Base-by-base conservation (phyloP, 2,888 invertebrate species). In the Cryptus armator region DNA sequence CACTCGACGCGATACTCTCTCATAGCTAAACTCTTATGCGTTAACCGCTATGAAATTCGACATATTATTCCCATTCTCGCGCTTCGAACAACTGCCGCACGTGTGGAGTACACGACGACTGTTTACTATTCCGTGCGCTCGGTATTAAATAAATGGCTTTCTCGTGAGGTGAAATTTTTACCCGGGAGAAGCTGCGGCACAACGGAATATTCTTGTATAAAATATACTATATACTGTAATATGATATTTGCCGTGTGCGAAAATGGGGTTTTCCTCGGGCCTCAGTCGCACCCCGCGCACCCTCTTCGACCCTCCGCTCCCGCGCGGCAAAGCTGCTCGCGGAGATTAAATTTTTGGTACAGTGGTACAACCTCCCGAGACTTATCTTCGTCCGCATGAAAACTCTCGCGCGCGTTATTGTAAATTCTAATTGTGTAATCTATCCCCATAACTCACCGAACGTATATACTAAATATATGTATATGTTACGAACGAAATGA, bases 111-210 rank as follows among this genome's bases (percentile, higher is more conserved):
- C 59, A 4, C 29, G 59, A 19, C 14, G 59, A 14, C 12, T 59
- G 24, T 29, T 4, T 6, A 9, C 59, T 19, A 19, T 59, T 10
- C 19, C 4, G 12, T 12, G 24, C 24, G n/a, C 44, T 10, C 43
- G 2, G 43, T 14, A 72, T 44, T 59, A 24, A 72, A 72, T 72
- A 46, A 72, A 72, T 44, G 56, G 56, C 71, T 56, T 24, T 37
- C 19, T 19, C 71, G 71, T 37, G 56, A 72, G 10, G 72, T 46
- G 72, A 59, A 72, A 44, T 24, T 44, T 56, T 37, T 53, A 44
- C 46, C 46, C 59, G 24, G 24, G 44, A 16, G 2, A 5, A 44
- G 14, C n/a, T 59, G 24, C 24, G 14, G 44, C 19, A 37, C 44
- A 62, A 72, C 59, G 46, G 59, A 59, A 72, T 59, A 44, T 24